Conservation (phyloP, 1,140 invertebrate species). For the Calosoma granatense region DNA sequence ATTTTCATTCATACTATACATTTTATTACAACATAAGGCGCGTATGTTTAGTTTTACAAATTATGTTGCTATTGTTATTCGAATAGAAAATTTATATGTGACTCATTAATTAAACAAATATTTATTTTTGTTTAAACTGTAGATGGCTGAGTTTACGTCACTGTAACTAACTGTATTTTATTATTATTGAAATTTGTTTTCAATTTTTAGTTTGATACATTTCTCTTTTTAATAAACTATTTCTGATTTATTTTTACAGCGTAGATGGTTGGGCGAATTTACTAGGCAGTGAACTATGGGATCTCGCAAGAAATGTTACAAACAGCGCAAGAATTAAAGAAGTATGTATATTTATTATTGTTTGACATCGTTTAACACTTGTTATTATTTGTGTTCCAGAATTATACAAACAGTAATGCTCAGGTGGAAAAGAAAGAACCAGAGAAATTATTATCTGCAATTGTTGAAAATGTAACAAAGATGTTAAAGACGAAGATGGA, state of each 20-base stretch:
- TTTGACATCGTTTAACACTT: not conserved
- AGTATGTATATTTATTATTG: slow-evolving; percentile 30
- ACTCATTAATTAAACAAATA: too few relatives aligned
- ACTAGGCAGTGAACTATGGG: slow-evolving; percentile 50
- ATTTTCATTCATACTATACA: too few relatives aligned
- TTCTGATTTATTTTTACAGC: slow-evolving; percentile 26
- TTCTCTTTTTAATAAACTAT: not conserved
- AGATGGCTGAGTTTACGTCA: too few relatives aligned
- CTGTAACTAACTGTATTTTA: too few relatives aligned
- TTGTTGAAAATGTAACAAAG: slow-evolving; percentile 59
- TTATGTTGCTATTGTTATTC: too few relatives aligned
- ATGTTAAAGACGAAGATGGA: slow-evolving; percentile 77
- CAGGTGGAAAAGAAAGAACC: slow-evolving; percentile 65
- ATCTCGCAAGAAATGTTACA: slow-evolving; percentile 46
- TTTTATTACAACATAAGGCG: too few relatives aligned
- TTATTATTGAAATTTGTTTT: slow-evolving; percentile 3
- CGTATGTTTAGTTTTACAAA: too few relatives aligned
- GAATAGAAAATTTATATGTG: too few relatives aligned
- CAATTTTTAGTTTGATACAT: slow-evolving; percentile 13
- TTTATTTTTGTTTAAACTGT: too few relatives aligned
- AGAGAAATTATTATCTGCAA: slow-evolving; percentile 57
- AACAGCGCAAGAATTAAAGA: slow-evolving; percentile 46
- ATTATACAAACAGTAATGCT: slow-evolving; percentile 63
- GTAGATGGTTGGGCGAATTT: slow-evolving; percentile 48
- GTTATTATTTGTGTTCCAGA: slow-evolving; percentile 38